phyloP scores from a whole-genome alignment of 2,797 vertebrate genomes.

The Loris lydekkerianus region DNA sequence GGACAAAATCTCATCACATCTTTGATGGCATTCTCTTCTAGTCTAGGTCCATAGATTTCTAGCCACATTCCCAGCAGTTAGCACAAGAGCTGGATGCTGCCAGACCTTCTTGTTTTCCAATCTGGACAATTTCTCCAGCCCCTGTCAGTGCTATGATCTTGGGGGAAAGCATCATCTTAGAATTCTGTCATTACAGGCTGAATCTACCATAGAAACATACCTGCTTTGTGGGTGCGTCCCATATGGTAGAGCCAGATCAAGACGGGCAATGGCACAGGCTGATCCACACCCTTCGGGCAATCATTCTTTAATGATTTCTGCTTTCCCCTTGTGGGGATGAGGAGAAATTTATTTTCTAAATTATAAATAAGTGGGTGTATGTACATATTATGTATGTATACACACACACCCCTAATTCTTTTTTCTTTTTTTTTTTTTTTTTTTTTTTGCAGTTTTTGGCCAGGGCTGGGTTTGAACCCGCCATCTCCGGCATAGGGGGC shows the following conservation, averaged over 20 bases:
- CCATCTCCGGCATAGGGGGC: no score
- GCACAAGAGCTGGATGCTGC: neutral
- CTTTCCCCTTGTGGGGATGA: neutral
- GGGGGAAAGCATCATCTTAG: neutral
- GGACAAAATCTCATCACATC: neutral
- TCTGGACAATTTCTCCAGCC: neutral
- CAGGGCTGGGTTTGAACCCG: no score
- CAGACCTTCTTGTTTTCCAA: neutral
- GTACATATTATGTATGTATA: neutral
- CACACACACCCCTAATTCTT: neutral
- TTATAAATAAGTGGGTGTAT: neutral
- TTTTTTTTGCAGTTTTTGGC: no score
- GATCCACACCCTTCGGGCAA: neutral
- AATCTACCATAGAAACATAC: neutral
- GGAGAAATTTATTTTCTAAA: constrained; percentile 35
- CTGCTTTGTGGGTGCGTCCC: neutral
- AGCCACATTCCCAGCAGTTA: neutral
- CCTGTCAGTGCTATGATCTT: neutral
- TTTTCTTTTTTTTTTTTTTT: neutral
- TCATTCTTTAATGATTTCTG: neutral
- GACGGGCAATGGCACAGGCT: neutral
- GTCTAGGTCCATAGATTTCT: neutral
- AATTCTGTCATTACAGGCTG: neutral
- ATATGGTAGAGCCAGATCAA: neutral
- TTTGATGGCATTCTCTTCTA: neutral